Conservation (phyloP, 1,140 invertebrate genomes). For the Cydia pomonella region DNA sequence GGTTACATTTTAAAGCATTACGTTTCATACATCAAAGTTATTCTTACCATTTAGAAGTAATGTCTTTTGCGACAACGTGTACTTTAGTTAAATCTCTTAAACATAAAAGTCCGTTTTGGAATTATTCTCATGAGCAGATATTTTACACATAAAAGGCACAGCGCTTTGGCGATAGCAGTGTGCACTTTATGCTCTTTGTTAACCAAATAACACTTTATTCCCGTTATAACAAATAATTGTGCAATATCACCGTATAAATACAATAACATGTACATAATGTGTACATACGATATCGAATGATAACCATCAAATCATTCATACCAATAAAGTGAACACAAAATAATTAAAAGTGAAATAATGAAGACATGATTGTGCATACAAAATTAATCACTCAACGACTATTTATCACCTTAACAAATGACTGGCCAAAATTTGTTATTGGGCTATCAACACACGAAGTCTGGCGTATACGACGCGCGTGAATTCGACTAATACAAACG, state of each 20-base stretch:
- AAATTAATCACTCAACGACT: constrained; percentile 63
- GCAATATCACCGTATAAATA: constrained; percentile 63
- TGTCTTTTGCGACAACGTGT: constrained; percentile 76
- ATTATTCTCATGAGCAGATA: constrained; percentile 57
- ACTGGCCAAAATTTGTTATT: constrained; percentile 42
- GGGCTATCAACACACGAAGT: constrained; percentile 45
- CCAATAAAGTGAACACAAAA: constrained; percentile 58
- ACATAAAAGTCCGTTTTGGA: constrained; percentile 64
- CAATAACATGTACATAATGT: constrained; percentile 62
- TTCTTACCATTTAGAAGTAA: constrained; percentile 72
- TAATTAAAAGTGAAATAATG: constrained; percentile 51
- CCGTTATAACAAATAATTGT: constrained; percentile 66
- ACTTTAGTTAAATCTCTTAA: constrained; percentile 69
- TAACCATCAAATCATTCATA: constrained; percentile 47
- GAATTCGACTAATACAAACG: constrained; percentile 45
- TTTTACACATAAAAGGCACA: constrained; percentile 39
- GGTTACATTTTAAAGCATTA: constrained; percentile 77
- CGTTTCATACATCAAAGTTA: constrained; percentile 70
- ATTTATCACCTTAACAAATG: constrained; percentile 72
- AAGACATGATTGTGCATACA: constrained; percentile 74
- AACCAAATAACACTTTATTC: constrained; percentile 44
- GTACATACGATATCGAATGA: constrained; percentile 38
- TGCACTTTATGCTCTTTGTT: constrained; percentile 35
- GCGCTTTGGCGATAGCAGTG: constrained; percentile 65
- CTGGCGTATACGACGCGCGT: constrained; percentile 61